Evolutionary conservation across 2,888 invertebrate species (phyloP), one percentile per base, ranked within the genome.

Genomic region (Phanerotoma sp.): DNA sequence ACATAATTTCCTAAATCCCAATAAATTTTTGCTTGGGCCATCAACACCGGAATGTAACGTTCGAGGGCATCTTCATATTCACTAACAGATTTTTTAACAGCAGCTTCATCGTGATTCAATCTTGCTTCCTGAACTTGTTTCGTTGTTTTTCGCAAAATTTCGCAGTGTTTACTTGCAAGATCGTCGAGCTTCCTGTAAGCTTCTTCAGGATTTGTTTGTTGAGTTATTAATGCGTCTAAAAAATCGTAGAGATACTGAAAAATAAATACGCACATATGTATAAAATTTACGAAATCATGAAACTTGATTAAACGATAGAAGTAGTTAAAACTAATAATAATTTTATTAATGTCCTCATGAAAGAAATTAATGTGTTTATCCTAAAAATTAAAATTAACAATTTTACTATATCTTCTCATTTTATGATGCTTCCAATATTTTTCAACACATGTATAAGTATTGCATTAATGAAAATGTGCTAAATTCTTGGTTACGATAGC

Each of bases 11-110:
- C 94, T 76, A 91, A 84, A 63, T 98, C 95, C 98, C 99, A 99
- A 72, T 94, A 96, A 62, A 99, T 94, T 82, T 96, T 97, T 1
- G 98, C 97, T 78, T 99, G 95, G 0, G 96, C 95, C 98, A 99
- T 98, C n/a, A 98, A 83, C 1, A 97, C 95, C 0, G 99, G 98
- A 58, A 99, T 88, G 71, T 96, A 98, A 66, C 94, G 86, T 72
- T 95, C 94, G 61, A 96, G 75, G 1, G 91, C 88, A 67, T 92
- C 91, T 72, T 97, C 93, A 71, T 95, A 96, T 71, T 94, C 93
- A 51, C 91, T 87, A 0, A 97, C 89, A 5, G 95, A 91, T 78
- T 88, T 90, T 71, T 95, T 91, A 0, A 95, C 88, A 60, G 90
- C 86, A 67, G 89, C 90, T 64, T 95, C 94, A 73, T 97, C 94